Evolutionary conservation across 2,888 invertebrate species (phyloP).

Genomic region (Phoronis australis): DNA sequence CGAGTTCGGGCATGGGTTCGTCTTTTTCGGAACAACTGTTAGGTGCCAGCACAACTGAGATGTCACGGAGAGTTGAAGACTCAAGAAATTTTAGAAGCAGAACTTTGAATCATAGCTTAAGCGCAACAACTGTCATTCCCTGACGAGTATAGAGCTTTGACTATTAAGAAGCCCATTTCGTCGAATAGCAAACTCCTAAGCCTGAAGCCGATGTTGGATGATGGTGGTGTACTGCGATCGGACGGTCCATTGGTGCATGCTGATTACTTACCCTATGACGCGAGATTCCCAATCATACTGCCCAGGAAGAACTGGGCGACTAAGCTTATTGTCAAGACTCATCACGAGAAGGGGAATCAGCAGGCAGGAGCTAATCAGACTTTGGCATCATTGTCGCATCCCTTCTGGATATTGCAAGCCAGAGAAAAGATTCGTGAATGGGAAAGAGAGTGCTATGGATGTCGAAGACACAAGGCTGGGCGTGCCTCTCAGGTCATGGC

Average conservation of each 20-base stretch:
- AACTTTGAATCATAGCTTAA: conserved; percentile 1
- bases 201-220: no score
- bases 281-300: no score
- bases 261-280: conserved; percentile 6
- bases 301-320: conserved; percentile 13
- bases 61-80: no score
- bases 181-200: background rate
- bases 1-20: conserved; percentile 3
- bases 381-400: conserved; percentile 8
- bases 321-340: conserved; percentile 12
- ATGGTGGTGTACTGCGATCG: no score
- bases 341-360: conserved; percentile 10
- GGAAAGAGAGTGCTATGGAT: no score
- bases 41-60: no score
- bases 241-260: conserved; percentile 1
- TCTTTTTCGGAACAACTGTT: conserved; percentile 4
- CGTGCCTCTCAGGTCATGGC: no score
- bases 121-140: background rate
- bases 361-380: conserved; percentile 13
- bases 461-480: background rate
- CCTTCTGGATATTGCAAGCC: conserved; percentile 15
- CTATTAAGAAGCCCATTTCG: background rate
- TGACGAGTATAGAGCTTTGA: no score
- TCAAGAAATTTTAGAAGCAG: no score
- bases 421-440: no score